Evolutionary conservation across 2,888 invertebrate genomes (phyloP).

Genomic region (Eupsilia transversa): DNA sequence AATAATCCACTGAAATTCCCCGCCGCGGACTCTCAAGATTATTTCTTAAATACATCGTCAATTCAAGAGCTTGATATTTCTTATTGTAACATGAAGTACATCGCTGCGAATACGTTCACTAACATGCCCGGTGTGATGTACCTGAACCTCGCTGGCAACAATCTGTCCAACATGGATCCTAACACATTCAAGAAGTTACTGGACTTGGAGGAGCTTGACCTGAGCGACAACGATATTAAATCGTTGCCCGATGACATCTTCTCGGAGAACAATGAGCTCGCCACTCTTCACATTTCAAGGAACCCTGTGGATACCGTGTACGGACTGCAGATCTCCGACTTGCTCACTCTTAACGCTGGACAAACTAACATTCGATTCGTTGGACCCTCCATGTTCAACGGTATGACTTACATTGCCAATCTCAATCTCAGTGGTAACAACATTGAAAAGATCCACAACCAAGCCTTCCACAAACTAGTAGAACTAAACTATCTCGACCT

Average conservation of each 20-base stretch:
- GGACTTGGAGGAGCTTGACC: slow-evolving; percentile 93
- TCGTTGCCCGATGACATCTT: slow-evolving; percentile 92
- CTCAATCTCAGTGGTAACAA: slow-evolving; percentile 93
- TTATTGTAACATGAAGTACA: slow-evolving; percentile 92
- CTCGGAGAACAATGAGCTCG: slow-evolving; percentile 92
- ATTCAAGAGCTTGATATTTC: slow-evolving; percentile 94
- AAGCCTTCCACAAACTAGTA: slow-evolving; percentile 92
- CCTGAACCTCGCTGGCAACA: slow-evolving; percentile 93
- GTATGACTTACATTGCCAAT: slow-evolving; percentile 91
- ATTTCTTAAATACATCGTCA: slow-evolving; percentile 91
- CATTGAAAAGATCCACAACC: slow-evolving; percentile 92
- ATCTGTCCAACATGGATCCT: slow-evolving; percentile 91
- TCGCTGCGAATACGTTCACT: slow-evolving; percentile 92
- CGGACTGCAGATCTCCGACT: slow-evolving; percentile 91
- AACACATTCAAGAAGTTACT: slow-evolving; percentile 91
- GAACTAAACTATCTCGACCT: slow-evolving; percentile 93
- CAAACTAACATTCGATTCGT: slow-evolving; percentile 92
- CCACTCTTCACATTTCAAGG: slow-evolving; percentile 92
- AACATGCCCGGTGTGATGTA: slow-evolving; percentile 92
- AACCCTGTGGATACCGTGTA: slow-evolving; percentile 92
- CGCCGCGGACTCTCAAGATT: slow-evolving; percentile 82
- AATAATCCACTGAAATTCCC: slow-evolving; percentile 92
- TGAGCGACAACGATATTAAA: slow-evolving; percentile 93
- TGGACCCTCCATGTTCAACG: slow-evolving; percentile 92
- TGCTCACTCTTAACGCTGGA: slow-evolving; percentile 93